Evolutionary conservation across 2,113 vertebrate genomes (phyloP).

Genomic region (Phalacrocorax pelagicus): DNA sequence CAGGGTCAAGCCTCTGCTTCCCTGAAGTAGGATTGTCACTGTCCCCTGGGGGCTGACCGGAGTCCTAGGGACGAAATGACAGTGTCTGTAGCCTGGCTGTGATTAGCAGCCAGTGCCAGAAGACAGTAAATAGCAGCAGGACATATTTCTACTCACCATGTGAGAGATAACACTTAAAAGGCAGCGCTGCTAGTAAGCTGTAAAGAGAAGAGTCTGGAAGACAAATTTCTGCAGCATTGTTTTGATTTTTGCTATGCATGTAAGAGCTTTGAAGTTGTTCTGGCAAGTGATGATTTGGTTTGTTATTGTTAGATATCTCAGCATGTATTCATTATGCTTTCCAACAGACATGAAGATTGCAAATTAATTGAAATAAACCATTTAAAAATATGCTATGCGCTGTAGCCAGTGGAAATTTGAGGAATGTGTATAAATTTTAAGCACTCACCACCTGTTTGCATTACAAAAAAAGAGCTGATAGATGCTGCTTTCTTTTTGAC

Average conservation of each 20-base stretch:
- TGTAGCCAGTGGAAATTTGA: not conserved
- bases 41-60: not conserved
- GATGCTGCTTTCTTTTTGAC: not conserved
- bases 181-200: not conserved
- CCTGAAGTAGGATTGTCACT: not conserved
- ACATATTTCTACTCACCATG: not conserved
- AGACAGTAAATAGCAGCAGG: not conserved
- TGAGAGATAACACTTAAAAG: not conserved
- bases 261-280: not conserved
- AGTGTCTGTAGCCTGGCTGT: not conserved
- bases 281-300: not conserved
- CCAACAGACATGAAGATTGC: not conserved
- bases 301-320: not conserved
- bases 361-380: not conserved
- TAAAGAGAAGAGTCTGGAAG: not conserved
- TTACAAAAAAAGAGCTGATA: not conserved
- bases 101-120: not conserved
- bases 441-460: not conserved
- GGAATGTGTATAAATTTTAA: not conserved
- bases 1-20: fast-evolving
- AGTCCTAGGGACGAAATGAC: not conserved
- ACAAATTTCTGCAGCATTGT: not conserved
- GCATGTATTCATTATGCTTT: not conserved
- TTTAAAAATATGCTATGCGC: not conserved
- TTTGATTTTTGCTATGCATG: not conserved